These are phyloP conservation scores for Amphiprion ocellaris DNA, from an alignment of 2,113 vertebrate genomes.

Conservation along the genomic window DNA sequence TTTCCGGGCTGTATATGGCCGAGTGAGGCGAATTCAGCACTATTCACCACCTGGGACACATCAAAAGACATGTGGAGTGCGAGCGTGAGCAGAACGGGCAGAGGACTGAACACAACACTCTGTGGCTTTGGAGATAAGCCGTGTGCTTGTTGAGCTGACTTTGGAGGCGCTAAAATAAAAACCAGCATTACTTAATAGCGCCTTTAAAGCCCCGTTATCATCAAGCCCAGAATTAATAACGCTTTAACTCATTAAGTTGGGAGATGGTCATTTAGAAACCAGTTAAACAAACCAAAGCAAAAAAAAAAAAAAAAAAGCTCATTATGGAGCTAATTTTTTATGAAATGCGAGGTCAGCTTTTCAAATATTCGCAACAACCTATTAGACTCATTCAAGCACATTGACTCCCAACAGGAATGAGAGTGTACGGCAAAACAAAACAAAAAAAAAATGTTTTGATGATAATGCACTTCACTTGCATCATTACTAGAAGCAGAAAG, in stretches of 20 bases:
- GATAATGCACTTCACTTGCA: conserved; percentile 33
- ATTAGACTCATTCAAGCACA: conserved; percentile 17
- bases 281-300: conserved; percentile 10
- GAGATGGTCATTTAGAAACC: conserved; percentile 34
- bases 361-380: conserved; percentile 16
- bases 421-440: background rate
- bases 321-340: conserved; percentile 3
- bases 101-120: conserved; percentile 37
- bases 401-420: conserved; percentile 7
- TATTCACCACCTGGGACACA: conserved; percentile 60
- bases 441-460: conserved; percentile 18
- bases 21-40: conserved; percentile 59
- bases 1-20: conserved; percentile 47
- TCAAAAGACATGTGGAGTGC: conserved; percentile 41
- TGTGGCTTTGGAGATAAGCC: conserved; percentile 75
- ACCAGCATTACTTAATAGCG: conserved; percentile 17
- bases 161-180: conserved; percentile 36
- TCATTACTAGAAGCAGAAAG: conserved; percentile 10
- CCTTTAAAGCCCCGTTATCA: conserved; percentile 48
- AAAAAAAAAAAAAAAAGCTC: conserved; percentile 4
- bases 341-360: conserved; percentile 9
- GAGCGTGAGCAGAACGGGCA: conserved; percentile 40
- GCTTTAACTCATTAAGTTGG: conserved; percentile 17
- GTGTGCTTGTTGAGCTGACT: conserved; percentile 41
- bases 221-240: conserved; percentile 25